These are phyloP conservation scores for Notamacropus eugenii DNA, from an alignment of 2,797 vertebrate genomes.

Conservation along the genomic window DNA sequence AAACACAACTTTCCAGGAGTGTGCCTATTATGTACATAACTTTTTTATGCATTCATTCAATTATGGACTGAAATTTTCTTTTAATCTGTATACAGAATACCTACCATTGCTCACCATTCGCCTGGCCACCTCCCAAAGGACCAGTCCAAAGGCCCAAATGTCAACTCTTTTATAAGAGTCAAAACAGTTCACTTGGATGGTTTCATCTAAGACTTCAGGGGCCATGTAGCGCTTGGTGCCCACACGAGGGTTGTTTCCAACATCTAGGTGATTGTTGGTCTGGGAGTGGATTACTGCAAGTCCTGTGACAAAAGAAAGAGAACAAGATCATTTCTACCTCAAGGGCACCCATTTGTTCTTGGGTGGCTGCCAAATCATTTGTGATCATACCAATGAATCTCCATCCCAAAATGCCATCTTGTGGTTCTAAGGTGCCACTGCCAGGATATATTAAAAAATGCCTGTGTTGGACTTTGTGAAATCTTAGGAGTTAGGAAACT, in stretches of 20 bases:
- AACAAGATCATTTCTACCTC: slow-evolving; percentile 2
- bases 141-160: slow-evolving; percentile 97
- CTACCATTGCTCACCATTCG: slow-evolving; percentile 97
- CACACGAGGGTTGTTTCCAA: slow-evolving; percentile 98
- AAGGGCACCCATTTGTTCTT: not conserved
- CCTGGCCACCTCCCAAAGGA: slow-evolving; percentile 96
- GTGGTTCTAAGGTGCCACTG: slow-evolving; percentile 9
- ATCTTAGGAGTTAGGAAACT: not conserved
- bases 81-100: slow-evolving; percentile 68
- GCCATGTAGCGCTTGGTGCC: slow-evolving; percentile 99
- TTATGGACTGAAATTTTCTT: not conserved
- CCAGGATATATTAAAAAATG: not conserved
- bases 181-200: slow-evolving; percentile 97
- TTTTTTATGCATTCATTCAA: not conserved
- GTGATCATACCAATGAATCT: slow-evolving; percentile 4
- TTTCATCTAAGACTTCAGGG: slow-evolving; percentile 96
- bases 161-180: slow-evolving; percentile 98
- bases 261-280: slow-evolving; percentile 96
- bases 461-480: not conserved
- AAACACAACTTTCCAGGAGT: not conserved
- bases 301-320: slow-evolving; percentile 83
- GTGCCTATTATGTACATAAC: not conserved
- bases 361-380: not conserved
- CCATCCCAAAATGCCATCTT: slow-evolving; percentile 48
- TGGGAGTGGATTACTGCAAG: slow-evolving; percentile 98